Conservation (phyloP, 2,888 invertebrate species). For the Agonopterix arenella region DNA sequence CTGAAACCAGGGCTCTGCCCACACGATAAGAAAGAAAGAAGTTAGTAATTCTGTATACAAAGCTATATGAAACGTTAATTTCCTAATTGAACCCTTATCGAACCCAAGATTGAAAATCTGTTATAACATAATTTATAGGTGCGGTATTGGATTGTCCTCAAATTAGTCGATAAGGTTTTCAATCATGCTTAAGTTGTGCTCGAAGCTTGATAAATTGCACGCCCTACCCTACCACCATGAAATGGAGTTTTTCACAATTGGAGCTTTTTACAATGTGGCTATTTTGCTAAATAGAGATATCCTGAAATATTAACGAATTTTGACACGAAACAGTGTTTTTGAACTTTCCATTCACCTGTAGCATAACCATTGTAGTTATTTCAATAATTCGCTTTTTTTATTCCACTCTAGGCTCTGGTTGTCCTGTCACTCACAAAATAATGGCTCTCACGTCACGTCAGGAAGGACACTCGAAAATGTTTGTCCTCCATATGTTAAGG, state of each 20-base stretch:
- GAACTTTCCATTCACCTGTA: too few relatives aligned
- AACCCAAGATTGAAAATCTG: slow-evolving; percentile 1
- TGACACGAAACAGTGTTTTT: neutral
- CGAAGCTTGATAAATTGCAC: too few relatives aligned
- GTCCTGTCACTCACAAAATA: slow-evolving; percentile 4
- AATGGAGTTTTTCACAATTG: neutral
- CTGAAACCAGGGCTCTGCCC: too few relatives aligned
- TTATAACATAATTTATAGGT: neutral
- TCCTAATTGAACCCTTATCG: neutral
- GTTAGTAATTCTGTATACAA: too few relatives aligned
- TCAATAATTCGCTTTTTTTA: slow-evolving; percentile 1
- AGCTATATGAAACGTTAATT: neutral
- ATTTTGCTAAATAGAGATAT: neutral
- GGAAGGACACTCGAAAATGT: neutral
- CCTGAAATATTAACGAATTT: neutral
- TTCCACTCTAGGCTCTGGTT: neutral
- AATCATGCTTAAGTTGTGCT: neutral
- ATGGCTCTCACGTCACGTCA: slow-evolving; percentile 5
- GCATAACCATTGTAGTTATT: too few relatives aligned
- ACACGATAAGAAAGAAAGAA: too few relatives aligned
- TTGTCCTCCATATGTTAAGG: neutral
- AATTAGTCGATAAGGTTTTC: slow-evolving; percentile 1
- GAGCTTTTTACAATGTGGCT: neutral
- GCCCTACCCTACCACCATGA: too few relatives aligned
- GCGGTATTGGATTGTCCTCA: neutral